Evolutionary conservation across 2,888 invertebrate genomes (phyloP).

Genomic region (Torymus texanus): DNA sequence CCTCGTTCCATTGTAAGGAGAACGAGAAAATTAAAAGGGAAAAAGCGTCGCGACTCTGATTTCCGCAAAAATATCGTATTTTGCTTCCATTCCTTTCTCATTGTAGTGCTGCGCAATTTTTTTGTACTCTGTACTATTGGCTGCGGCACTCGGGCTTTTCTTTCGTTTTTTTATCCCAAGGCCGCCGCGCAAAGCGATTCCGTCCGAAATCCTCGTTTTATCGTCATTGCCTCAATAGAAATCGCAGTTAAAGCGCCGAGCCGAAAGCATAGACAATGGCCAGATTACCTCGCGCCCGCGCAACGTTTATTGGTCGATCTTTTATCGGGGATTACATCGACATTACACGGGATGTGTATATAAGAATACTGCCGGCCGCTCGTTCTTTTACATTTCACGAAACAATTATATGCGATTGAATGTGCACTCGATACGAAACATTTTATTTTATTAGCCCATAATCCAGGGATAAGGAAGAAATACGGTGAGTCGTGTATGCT

Average conservation of each 20-base stretch:
- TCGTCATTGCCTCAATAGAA: constrained; percentile 49
- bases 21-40: no score
- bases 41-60: no score
- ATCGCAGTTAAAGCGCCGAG: constrained; percentile 35
- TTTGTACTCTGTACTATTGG: not conserved
- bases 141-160: not conserved
- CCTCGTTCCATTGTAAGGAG: not conserved
- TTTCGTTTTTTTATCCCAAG: constrained; percentile 9
- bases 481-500: not conserved
- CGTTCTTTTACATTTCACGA: constrained; percentile 29
- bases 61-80: no score
- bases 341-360: constrained; percentile 38
- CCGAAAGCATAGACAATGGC: constrained; percentile 51
- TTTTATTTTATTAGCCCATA: constrained; percentile 18
- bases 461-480: no score
- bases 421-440: not conserved
- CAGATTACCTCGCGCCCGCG: constrained; percentile 38
- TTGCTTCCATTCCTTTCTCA: no score
- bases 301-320: constrained; percentile 54
- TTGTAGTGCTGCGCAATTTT: not conserved
- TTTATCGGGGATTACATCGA: constrained; percentile 53
- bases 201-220: constrained; percentile 51
- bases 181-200: constrained; percentile 28
- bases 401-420: constrained; percentile 37
- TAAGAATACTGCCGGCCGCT: constrained; percentile 13